These are phyloP conservation scores for Augiades crinisus DNA, from an alignment of 2,888 invertebrate genomes.

Conservation along the genomic window DNA sequence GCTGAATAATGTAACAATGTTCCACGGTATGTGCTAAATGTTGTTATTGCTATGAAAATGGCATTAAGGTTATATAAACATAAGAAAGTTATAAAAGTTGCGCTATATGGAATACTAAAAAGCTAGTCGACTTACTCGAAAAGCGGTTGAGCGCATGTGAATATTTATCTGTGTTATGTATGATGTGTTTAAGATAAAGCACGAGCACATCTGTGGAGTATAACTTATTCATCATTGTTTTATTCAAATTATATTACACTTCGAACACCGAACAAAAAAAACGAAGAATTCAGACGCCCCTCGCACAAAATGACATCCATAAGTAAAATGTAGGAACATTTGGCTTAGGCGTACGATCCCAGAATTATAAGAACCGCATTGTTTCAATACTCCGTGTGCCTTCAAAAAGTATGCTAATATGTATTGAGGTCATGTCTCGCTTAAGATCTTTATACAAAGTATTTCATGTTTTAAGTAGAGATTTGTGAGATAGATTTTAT, in stretches of 20 bases:
- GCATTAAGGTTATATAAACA: not conserved
- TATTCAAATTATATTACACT: not conserved
- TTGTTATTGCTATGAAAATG: slow-evolving; percentile 1
- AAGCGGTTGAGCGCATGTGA: not conserved
- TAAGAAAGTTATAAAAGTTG: not conserved
- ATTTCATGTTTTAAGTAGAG: not conserved
- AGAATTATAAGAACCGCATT: slow-evolving; percentile 19
- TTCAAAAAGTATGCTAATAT: slow-evolving; percentile 18
- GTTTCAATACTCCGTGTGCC: slow-evolving; percentile 3
- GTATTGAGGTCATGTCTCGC: slow-evolving; percentile 9
- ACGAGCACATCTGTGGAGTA: not conserved
- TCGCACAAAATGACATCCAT: slow-evolving; percentile 7
- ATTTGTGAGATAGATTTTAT: not conserved
- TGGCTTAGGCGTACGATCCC: slow-evolving; percentile 12
- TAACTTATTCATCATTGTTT: not conserved
- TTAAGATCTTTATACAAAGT: slow-evolving; percentile 6
- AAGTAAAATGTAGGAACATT: slow-evolving; percentile 13
- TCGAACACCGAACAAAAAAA: too few relatives aligned
- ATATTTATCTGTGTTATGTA: not conserved
- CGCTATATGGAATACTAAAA: not conserved
- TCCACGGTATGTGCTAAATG: slow-evolving; percentile 6
- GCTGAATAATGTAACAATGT: slow-evolving; percentile 30
- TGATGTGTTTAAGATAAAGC: not conserved
- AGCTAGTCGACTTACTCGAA: not conserved
- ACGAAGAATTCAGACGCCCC: not conserved